Percentiles rank a stretch among this genome's conserved stretches.
Conservation (phyloP, 2,113 vertebrate species). For the Aegithalos caudatus region DNA sequence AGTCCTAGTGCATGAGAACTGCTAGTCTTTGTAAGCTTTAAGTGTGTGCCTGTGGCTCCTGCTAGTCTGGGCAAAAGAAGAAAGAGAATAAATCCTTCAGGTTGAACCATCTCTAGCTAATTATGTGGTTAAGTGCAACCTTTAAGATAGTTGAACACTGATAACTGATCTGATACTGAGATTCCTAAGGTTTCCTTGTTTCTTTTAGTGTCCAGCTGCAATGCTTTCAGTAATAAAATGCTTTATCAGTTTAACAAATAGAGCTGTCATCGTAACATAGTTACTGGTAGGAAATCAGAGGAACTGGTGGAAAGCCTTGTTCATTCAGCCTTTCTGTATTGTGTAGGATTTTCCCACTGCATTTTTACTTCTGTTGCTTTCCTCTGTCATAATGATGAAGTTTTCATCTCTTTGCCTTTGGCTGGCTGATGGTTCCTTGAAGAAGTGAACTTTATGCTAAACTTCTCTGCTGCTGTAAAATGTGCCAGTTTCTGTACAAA, state of each 20-base stretch:
- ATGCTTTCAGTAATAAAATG: not conserved
- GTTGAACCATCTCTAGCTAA: not conserved
- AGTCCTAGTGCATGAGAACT: constrained; percentile 33
- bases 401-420: not conserved
- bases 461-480: not conserved
- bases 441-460: not conserved
- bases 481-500: not conserved
- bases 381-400: not conserved
- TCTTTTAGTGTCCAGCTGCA: not conserved
- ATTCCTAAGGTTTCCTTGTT: not conserved
- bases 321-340: not conserved
- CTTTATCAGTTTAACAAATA: not conserved
- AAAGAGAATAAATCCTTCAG: not conserved
- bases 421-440: not conserved
- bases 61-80: not conserved
- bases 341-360: not conserved
- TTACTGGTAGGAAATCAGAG: not conserved
- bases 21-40: not conserved
- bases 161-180: not conserved
- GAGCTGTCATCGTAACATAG: not conserved
- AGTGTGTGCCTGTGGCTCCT: not conserved
- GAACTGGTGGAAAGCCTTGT: not conserved
- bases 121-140: not conserved
- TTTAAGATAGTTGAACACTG: not conserved
- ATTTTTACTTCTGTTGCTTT: not conserved